These are phyloP conservation scores for Pollachius pollachius DNA, from an alignment of 2,113 vertebrate genomes.

Conservation along the genomic window DNA sequence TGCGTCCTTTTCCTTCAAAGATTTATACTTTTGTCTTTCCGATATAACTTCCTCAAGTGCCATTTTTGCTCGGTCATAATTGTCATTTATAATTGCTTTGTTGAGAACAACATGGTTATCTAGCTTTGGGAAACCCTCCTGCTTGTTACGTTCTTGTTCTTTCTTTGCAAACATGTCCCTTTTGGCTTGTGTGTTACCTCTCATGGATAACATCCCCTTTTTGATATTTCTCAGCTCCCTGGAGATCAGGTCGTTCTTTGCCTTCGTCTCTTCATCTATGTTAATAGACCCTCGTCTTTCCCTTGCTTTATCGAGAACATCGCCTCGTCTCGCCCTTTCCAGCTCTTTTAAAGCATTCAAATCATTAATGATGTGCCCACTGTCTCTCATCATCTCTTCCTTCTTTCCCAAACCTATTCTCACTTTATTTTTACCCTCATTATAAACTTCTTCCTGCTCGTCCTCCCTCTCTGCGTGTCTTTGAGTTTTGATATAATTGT, in stretches of 20 bases:
- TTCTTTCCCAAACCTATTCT: conserved; percentile 10
- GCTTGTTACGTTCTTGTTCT: conserved; percentile 47
- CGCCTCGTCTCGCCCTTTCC: conserved; percentile 44
- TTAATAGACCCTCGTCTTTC: conserved; percentile 30
- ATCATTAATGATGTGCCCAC: conserved; percentile 54
- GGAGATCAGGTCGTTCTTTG: conserved; percentile 61
- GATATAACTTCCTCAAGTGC: conserved; percentile 72
- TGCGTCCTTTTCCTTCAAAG: conserved; percentile 28
- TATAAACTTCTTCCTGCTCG: conserved; percentile 24
- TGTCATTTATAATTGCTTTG: conserved; percentile 58
- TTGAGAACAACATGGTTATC: conserved; percentile 47
- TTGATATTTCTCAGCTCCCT: conserved; percentile 60
- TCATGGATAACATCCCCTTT: conserved; percentile 60
- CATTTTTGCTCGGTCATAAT: conserved; percentile 68
- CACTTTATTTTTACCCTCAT: conserved; percentile 35
- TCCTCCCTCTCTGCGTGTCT: conserved; percentile 45
- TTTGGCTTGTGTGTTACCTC: conserved; percentile 67
- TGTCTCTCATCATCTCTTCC: conserved; percentile 31
- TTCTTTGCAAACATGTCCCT: conserved; percentile 56
- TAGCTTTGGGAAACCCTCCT: conserved; percentile 28
- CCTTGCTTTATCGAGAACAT: conserved; percentile 28
- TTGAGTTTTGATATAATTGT: conserved; percentile 76
- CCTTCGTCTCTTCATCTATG: conserved; percentile 51
- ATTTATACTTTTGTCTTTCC: conserved; percentile 54
- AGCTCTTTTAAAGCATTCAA: conserved; percentile 60